phyloP scores from a whole-genome alignment of 2,113 vertebrate genomes.

The Gopherus evgoodei region DNA sequence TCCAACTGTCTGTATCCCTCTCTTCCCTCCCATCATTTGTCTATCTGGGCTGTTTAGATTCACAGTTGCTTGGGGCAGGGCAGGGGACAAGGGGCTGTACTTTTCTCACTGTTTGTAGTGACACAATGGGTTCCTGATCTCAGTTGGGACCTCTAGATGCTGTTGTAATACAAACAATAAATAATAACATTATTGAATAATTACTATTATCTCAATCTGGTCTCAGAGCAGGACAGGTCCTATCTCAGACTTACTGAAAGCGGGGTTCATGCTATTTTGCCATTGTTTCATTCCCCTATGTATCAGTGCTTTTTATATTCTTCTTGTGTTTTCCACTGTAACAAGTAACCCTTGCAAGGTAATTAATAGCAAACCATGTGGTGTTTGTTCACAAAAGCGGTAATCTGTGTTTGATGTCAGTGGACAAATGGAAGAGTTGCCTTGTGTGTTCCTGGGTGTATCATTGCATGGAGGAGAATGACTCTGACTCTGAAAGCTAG shows the following conservation, averaged over 20 bases:
- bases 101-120: neutral
- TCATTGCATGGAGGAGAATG: neutral
- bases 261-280: no score
- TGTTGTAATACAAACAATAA: neutral
- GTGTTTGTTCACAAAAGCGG: neutral
- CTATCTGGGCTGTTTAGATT: neutral
- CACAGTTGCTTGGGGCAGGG: neutral
- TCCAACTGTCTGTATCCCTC: neutral
- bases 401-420: neutral
- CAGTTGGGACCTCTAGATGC: no score
- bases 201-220: neutral
- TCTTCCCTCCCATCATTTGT: no score
- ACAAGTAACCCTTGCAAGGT: neutral
- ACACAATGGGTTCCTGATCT: neutral
- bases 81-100: neutral
- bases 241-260: no score
- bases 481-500: neutral
- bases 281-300: neutral
- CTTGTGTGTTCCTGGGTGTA: neutral
- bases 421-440: neutral
- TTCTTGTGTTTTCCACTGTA: neutral
- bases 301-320: neutral
- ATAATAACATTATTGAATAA: neutral
- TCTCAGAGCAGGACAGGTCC: neutral
- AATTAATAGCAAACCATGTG: neutral